phyloP scores from a whole-genome alignment of 1,140 invertebrate species.

The Grapholita molesta region DNA sequence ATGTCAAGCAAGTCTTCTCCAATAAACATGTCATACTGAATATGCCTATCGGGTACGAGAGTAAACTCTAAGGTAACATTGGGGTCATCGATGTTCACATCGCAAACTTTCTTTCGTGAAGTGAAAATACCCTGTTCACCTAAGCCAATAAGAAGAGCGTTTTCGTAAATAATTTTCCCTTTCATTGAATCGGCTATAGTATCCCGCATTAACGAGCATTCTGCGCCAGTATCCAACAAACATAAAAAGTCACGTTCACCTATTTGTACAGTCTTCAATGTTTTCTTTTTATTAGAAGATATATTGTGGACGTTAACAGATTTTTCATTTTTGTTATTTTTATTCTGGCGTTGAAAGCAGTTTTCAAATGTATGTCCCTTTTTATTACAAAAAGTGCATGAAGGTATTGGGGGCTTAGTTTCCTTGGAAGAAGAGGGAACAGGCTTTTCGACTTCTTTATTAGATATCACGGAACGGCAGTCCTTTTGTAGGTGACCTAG shows the following conservation, averaged over 20 bases:
- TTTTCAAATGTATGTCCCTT: too few relatives aligned
- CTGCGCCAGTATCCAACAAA: slow-evolving; percentile 30
- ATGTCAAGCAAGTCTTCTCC: slow-evolving; percentile 29
- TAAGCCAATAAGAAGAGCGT: slow-evolving; percentile 19
- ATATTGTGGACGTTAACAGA: too few relatives aligned
- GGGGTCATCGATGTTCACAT: slow-evolving; percentile 20
- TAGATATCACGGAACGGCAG: too few relatives aligned
- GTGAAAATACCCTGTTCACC: slow-evolving; percentile 6
- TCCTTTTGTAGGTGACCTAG: too few relatives aligned
- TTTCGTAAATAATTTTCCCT: slow-evolving; percentile 22
- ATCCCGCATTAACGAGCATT: slow-evolving; percentile 30
- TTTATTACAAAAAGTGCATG: too few relatives aligned
- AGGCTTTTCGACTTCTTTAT: too few relatives aligned
- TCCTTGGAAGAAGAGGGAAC: too few relatives aligned
- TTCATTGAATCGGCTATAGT: slow-evolving; percentile 21
- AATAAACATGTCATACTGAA: slow-evolving; percentile 29
- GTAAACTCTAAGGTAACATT: slow-evolving; percentile 18
- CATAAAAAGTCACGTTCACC: slow-evolving; percentile 18
- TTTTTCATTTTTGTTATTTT: too few relatives aligned
- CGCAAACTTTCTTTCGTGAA: slow-evolving; percentile 21
- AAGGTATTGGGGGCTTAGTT: too few relatives aligned
- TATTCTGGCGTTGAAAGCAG: too few relatives aligned
- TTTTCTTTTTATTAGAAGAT: too few relatives aligned
- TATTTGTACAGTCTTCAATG: slow-evolving; percentile 22
- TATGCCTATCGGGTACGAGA: slow-evolving; percentile 21